These are phyloP conservation scores for Xyrichtys novacula DNA, from an alignment of 2,797 vertebrate species.

Conservation along the genomic window DNA sequence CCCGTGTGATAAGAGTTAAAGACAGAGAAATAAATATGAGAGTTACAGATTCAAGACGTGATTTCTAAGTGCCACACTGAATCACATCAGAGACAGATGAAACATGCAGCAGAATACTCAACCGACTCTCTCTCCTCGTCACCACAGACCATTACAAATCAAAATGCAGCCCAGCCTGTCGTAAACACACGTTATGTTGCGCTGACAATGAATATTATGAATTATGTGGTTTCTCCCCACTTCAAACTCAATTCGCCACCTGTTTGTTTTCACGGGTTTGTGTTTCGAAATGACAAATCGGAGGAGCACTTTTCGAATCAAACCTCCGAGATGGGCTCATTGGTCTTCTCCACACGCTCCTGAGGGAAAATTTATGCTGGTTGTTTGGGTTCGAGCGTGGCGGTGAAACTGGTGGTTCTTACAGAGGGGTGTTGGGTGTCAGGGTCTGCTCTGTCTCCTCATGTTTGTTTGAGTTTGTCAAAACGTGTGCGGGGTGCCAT, in stretches of 20 bases:
- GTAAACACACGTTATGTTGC: slow-evolving; percentile 57
- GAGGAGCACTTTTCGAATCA: slow-evolving; percentile 56
- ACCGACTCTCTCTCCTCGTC: slow-evolving; percentile 8
- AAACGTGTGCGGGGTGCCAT: slow-evolving; percentile 33
- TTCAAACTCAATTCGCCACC: slow-evolving; percentile 73
- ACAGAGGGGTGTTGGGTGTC: slow-evolving; percentile 68
- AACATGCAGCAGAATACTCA: slow-evolving; percentile 23
- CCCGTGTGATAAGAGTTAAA: not conserved
- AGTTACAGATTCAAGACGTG: not conserved
- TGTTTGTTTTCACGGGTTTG: slow-evolving; percentile 69
- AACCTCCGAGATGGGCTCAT: slow-evolving; percentile 34
- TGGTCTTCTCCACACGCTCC: slow-evolving; percentile 30
- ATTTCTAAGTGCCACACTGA: slow-evolving; percentile 6
- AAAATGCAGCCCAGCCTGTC: slow-evolving; percentile 35
- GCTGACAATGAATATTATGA: slow-evolving; percentile 56
- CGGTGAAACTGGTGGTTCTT: slow-evolving; percentile 37
- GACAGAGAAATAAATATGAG: not conserved
- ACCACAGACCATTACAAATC: slow-evolving; percentile 35
- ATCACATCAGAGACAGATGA: slow-evolving; percentile 30
- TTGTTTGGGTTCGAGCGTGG: slow-evolving; percentile 65
- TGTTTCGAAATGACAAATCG: slow-evolving; percentile 68
- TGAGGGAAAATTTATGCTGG: slow-evolving; percentile 50
- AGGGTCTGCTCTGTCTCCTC: slow-evolving; percentile 77
- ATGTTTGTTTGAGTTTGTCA: slow-evolving; percentile 85
- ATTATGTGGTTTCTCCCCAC: slow-evolving; percentile 64